phyloP scores from a whole-genome alignment of 2,888 invertebrate genomes.

The Exocentrus adspersus region DNA sequence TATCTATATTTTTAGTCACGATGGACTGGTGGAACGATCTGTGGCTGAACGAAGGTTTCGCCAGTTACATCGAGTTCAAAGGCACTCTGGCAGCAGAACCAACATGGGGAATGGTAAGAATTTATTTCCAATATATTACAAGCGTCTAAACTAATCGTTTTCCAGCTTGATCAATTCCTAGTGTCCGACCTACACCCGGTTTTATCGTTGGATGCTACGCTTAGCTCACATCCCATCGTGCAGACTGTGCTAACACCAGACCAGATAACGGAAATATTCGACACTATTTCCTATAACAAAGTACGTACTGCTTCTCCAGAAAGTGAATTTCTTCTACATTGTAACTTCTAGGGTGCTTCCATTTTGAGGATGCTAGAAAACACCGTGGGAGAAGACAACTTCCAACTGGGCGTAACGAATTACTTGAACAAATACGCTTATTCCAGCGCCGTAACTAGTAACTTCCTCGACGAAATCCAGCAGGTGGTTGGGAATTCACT shows the following conservation, averaged over 20 bases:
- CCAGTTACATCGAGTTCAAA: slow-evolving; percentile 87
- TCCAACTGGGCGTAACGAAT: slow-evolving; percentile 76
- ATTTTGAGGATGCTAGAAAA: slow-evolving; percentile 89
- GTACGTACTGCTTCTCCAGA: slow-evolving; percentile 61
- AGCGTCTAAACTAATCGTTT: slow-evolving; percentile 43
- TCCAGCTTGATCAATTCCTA: slow-evolving; percentile 81
- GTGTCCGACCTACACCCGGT: slow-evolving; percentile 78
- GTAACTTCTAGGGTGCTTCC: slow-evolving; percentile 80
- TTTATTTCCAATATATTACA: background rate
- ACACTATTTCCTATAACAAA: slow-evolving; percentile 90
- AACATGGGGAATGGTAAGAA: slow-evolving; percentile 81
- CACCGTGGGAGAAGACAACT: slow-evolving; percentile 77
- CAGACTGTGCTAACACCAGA: slow-evolving; percentile 85
- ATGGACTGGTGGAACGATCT: slow-evolving; percentile 95
- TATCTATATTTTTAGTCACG: slow-evolving; percentile 73
- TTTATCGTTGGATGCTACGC: slow-evolving; percentile 77
- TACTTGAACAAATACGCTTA: slow-evolving; percentile 78
- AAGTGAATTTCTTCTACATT: background rate
- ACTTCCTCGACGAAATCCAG: slow-evolving; percentile 77
- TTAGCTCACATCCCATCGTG: slow-evolving; percentile 91
- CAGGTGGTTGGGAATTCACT: slow-evolving; percentile 62
- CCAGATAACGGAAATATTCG: slow-evolving; percentile 92
- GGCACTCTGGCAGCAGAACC: slow-evolving; percentile 77
- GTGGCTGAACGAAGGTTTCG: slow-evolving; percentile 95
- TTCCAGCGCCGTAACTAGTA: slow-evolving; percentile 81